phyloP scores from a whole-genome alignment of 2,797 vertebrate genomes.

The Pagetopsis macropterus region DNA sequence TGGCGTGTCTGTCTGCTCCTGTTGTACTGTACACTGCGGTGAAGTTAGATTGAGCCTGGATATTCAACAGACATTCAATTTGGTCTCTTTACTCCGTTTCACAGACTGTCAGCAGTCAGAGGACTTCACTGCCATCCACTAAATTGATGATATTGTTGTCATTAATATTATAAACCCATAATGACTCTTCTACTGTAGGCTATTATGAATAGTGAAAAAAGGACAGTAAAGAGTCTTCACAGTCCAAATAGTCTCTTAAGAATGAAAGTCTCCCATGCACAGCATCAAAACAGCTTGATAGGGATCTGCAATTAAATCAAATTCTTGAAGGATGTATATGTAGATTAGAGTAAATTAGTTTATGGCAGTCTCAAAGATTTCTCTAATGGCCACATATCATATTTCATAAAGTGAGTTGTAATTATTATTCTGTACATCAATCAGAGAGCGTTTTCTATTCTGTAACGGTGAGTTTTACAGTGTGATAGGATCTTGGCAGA shows the following conservation, averaged over 20 bases:
- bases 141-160: constrained; percentile 17
- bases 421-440: constrained; percentile 13
- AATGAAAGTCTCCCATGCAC: background rate
- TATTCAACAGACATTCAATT: too few species aligned
- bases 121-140: too few species aligned
- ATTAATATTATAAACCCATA: constrained; percentile 51
- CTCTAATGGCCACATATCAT: constrained; percentile 23
- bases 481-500: constrained; percentile 35
- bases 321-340: constrained; percentile 9
- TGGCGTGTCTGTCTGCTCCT: constrained; percentile 73
- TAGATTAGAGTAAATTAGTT: constrained; percentile 27
- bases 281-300: background rate
- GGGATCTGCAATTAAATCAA: constrained; percentile 13
- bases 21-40: constrained; percentile 45
- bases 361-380: background rate
- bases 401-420: constrained; percentile 22
- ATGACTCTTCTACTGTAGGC: constrained; percentile 19
- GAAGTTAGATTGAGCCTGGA: too few species aligned
- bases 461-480: constrained; percentile 10
- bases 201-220: constrained; percentile 9
- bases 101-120: too few species aligned
- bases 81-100: too few species aligned
- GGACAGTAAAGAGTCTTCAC: constrained; percentile 11
- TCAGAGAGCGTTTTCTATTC: constrained; percentile 13
- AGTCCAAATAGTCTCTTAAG: background rate